These are phyloP conservation scores for Bufo bufo DNA, from an alignment of 2,113 vertebrate species.

Conservation along the genomic window DNA sequence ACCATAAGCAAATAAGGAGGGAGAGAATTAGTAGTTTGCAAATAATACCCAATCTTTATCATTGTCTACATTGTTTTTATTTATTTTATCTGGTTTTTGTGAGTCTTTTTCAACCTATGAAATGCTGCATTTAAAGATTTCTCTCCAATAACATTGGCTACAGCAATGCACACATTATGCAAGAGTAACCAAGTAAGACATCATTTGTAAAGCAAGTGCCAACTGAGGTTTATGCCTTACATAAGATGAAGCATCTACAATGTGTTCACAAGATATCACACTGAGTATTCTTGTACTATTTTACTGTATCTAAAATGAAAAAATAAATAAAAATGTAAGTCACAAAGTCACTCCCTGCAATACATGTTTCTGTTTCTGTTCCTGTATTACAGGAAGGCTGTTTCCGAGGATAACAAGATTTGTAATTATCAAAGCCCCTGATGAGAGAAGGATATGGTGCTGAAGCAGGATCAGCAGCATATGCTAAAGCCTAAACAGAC, in stretches of 20 bases:
- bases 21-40: neutral
- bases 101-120: neutral
- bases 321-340: neutral
- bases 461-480: constrained; percentile 52
- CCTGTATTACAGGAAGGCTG: constrained; percentile 32
- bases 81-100: neutral
- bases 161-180: neutral
- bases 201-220: neutral
- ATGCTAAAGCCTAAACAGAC: constrained; percentile 54
- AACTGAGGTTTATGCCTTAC: neutral
- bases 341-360: neutral
- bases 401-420: constrained; percentile 49
- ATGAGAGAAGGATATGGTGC: constrained; percentile 50
- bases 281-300: neutral
- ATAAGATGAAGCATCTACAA: neutral
- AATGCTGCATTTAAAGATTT: neutral
- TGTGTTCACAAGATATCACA: neutral
- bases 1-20: neutral
- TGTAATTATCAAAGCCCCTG: constrained; percentile 47
- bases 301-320: neutral
- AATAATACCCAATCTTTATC: neutral
- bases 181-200: neutral
- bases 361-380: neutral
- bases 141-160: neutral
- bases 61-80: neutral